Conservation (phyloP, 2,113 vertebrate genomes). For the Pangasianodon hypophthalmus region DNA sequence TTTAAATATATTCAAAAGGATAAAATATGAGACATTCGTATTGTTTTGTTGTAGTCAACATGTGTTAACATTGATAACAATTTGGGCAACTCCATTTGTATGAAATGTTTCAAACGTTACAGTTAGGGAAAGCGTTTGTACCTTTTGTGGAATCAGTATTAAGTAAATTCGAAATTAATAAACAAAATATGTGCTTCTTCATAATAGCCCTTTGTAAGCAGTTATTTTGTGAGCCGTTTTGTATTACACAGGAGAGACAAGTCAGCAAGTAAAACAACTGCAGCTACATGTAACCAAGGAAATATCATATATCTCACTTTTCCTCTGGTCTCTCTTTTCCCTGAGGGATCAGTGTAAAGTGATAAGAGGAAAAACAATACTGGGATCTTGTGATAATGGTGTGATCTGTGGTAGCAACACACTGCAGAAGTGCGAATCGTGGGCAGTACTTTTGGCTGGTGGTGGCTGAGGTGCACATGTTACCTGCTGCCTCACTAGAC, state of each 20-base stretch:
- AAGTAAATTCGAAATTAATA: neutral
- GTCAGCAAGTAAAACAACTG: neutral
- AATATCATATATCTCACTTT: neutral
- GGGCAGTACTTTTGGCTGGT: neutral
- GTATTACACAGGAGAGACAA: neutral
- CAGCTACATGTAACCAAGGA: neutral
- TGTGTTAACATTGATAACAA: neutral
- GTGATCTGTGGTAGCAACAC: neutral
- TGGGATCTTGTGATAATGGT: neutral
- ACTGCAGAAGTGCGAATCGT: neutral
- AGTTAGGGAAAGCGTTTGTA: neutral
- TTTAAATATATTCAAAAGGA: neutral
- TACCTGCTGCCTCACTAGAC: neutral
- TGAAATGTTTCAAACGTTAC: neutral
- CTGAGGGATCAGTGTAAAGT: neutral
- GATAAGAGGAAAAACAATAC: neutral
- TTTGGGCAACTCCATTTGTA: neutral
- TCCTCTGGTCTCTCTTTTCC: neutral
- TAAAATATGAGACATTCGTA: neutral
- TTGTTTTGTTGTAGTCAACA: neutral
- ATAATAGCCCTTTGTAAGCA: neutral
- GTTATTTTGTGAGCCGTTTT: neutral
- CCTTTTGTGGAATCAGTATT: neutral
- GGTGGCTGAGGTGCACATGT: neutral
- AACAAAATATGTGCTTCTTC: neutral